Evolutionary conservation across 2,888 invertebrate genomes (phyloP), one percentile per base, ranked within the genome.

Genomic region (Hydropsyche betteni): DNA sequence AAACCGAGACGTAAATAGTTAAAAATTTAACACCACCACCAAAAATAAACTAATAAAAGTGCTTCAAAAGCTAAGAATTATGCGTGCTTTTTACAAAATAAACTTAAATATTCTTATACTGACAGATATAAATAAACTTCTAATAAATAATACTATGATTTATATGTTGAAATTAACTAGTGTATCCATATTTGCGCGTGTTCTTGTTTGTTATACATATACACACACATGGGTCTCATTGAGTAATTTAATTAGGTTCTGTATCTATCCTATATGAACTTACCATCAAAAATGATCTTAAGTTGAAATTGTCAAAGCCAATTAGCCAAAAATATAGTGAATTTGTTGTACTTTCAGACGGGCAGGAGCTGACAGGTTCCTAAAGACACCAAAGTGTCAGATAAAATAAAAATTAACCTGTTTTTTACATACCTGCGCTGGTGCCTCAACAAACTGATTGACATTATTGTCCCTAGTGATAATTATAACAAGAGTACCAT

Each of bases 1-100:
- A 34, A 16, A 10, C 3, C 44, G 10, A 44, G 10, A 44, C 3
- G 53, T 69, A 16, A 58, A 33, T 34, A 12, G 24, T 24, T n/a
- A 44, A 44, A 77, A 73, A 58, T 71, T 68, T 69, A 61, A 69
- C 75, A 76, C 80, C 79, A 79, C 78, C 79, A 80, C 80, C 80
- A 75, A 79, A 24, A 24, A 77, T 79, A 79, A 78, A 70, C 52
- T 53, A 78, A 76, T 76, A 76, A 70, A 64, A 51, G 78, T 78
- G 78, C 74, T 76, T 75, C 68, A 71, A 72, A 74, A 72, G 74
- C 73, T 55, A 78, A 76, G 51, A 50, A 75, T 76, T 52, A 76
- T 74, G 77, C 75, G 75, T 78, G 76, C 76, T 68, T 68, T 74
- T 76, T 38, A 76, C 78, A 76, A 78, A 78, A 74, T 33, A 75